phyloP scores from a whole-genome alignment of 1,140 invertebrate species.

The Ladona fulva region DNA sequence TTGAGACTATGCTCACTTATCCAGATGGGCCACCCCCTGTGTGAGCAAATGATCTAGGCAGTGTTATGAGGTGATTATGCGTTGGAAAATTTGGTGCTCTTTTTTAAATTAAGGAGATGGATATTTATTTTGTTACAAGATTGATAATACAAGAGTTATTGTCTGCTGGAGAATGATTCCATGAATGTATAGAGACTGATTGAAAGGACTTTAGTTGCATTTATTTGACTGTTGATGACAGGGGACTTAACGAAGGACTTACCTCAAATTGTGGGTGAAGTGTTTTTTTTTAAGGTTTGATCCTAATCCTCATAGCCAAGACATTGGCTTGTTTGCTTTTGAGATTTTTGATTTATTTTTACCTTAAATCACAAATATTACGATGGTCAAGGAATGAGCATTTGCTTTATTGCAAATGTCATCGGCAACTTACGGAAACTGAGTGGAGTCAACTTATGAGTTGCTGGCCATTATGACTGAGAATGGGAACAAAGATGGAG shows the following conservation, averaged over 20 bases:
- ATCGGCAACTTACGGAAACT: background rate
- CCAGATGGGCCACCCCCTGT: conserved; percentile 82
- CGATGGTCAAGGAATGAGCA: no score
- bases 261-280: no score
- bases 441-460: background rate
- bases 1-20: conserved; percentile 79
- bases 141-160: background rate
- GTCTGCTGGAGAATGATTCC: background rate
- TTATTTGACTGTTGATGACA: background rate
- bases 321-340: no score
- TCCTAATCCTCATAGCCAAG: no score
- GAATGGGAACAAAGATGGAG: background rate
- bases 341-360: no score
- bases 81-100: background rate
- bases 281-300: no score
- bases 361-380: no score
- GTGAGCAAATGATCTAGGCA: conserved; percentile 37
- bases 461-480: background rate
- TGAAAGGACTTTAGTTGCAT: background rate
- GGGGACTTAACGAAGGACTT: no score
- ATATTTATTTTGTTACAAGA: conserved; percentile 9
- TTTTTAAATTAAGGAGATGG: conserved; percentile 2
- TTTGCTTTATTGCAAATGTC: no score
- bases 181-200: background rate
- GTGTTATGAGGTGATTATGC: background rate